phyloP scores from a whole-genome alignment of 1,140 invertebrate genomes.

The Coenobita brevimanus region DNA sequence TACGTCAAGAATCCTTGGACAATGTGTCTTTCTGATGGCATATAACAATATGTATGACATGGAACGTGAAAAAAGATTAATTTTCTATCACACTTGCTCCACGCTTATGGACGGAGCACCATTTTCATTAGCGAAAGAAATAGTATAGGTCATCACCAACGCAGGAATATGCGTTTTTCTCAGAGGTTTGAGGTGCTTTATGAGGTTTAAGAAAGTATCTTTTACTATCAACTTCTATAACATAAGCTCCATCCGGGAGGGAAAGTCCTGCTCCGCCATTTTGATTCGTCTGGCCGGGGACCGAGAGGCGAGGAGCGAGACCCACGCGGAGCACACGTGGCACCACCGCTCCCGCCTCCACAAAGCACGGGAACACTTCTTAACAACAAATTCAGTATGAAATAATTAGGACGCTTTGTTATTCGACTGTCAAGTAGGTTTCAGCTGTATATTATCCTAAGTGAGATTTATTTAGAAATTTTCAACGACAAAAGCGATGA shows the following conservation, averaged over 20 bases:
- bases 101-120: no score
- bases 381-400: background rate
- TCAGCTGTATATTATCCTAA: no score
- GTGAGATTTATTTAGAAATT: background rate
- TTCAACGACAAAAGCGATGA: background rate
- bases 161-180: background rate
- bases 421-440: no score
- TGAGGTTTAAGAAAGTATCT: background rate
- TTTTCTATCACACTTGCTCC: no score
- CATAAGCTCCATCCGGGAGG: background rate
- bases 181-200: no score
- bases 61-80: no score
- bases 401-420: no score
- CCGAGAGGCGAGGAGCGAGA: slow-evolving; percentile 52
- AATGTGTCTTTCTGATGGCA: background rate
- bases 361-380: slow-evolving; percentile 43
- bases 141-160: no score
- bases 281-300: slow-evolving; percentile 57
- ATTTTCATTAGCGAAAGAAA: no score
- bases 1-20: background rate
- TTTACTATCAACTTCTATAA: slow-evolving; percentile 43
- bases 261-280: slow-evolving; percentile 53
- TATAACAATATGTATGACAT: background rate
- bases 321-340: slow-evolving; percentile 37
- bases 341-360: slow-evolving; percentile 32